Percentiles rank a stretch among this genome's conserved stretches.
phyloP scores from a whole-genome alignment of 2,113 vertebrate genomes.

The Melierax canorus region DNA sequence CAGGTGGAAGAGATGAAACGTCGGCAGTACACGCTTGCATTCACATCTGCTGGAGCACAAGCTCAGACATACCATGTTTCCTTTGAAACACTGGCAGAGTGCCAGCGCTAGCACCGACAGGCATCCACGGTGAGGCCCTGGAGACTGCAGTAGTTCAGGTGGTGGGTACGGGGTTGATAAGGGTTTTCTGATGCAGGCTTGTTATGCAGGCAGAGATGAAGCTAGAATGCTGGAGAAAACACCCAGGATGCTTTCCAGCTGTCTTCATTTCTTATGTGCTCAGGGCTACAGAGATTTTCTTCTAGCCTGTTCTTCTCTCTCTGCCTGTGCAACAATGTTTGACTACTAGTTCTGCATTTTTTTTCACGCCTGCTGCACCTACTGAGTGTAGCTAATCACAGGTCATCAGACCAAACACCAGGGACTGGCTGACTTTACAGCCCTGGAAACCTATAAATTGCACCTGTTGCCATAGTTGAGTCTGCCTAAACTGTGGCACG shows the following conservation, averaged over 20 bases:
- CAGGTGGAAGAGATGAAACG: slow-evolving; percentile 93
- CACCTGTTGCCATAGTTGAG: background rate
- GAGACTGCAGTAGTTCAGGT: background rate
- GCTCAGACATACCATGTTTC: slow-evolving; percentile 91
- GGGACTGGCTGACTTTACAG: background rate
- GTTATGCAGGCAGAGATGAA: background rate
- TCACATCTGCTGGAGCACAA: slow-evolving; percentile 90
- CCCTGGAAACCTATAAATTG: background rate
- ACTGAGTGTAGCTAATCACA: background rate
- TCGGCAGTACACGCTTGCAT: slow-evolving; percentile 86
- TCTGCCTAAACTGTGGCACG: background rate
- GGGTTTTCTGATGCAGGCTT: background rate
- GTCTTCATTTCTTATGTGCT: background rate
- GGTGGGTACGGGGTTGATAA: background rate
- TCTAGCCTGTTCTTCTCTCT: background rate
- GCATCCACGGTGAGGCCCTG: slow-evolving; percentile 84
- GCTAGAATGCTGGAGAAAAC: background rate
- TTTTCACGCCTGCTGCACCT: background rate
- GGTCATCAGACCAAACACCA: background rate
- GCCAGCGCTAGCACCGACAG: slow-evolving; percentile 91
- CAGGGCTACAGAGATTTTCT: background rate
- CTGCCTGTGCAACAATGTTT: background rate
- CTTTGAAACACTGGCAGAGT: slow-evolving; percentile 88
- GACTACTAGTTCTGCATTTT: background rate
- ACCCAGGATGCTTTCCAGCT: background rate